Conservation (phyloP, 2,888 invertebrate species). For the Pseudococcus viburni region DNA sequence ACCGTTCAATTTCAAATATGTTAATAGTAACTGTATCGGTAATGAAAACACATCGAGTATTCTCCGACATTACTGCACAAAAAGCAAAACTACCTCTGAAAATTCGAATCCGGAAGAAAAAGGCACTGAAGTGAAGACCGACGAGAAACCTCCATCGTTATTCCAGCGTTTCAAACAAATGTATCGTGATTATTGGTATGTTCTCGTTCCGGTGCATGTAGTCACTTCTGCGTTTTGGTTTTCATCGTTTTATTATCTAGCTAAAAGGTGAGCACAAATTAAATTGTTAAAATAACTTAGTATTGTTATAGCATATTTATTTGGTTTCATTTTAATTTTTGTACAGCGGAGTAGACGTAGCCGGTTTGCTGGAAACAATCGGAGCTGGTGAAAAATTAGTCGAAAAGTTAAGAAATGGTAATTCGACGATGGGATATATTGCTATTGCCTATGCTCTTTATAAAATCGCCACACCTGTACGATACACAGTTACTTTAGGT, state of each 20-base stretch:
- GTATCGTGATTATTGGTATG: conserved; percentile 97
- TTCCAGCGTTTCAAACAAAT: conserved; percentile 90
- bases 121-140: background rate
- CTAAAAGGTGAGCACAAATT: conserved; percentile 79
- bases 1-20: background rate
- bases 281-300: too few species aligned
- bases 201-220: conserved; percentile 92
- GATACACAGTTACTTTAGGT: conserved; percentile 95
- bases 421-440: conserved; percentile 87
- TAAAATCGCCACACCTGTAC: conserved; percentile 90
- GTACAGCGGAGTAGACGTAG: conserved; percentile 92
- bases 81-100: background rate
- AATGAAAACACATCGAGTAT: background rate
- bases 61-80: background rate
- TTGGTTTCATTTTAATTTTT: background rate
- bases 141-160: conserved; percentile 75
- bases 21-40: background rate
- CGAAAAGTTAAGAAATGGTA: conserved; percentile 76
- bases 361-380: conserved; percentile 81
- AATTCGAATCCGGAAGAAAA: background rate
- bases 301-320: background rate
- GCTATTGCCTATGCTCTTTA: conserved; percentile 93
- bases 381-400: conserved; percentile 86
- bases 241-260: conserved; percentile 87
- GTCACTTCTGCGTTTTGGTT: conserved; percentile 92